Conservation (phyloP, 2,888 invertebrate genomes). For the Mesopsocus fuscifrons region DNA sequence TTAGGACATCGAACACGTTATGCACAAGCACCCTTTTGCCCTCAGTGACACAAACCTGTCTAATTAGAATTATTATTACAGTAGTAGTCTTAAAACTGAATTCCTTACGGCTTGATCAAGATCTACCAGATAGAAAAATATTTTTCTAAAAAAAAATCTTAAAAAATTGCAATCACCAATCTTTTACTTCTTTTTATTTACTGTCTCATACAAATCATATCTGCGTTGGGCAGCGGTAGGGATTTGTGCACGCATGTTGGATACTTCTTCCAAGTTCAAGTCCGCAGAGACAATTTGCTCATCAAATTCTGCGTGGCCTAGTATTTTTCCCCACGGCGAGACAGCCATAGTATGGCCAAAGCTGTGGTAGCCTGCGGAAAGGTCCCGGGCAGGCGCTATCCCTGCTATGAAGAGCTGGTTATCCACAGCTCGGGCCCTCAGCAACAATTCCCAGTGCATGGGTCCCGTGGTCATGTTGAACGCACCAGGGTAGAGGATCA, state of each 20-base stretch:
- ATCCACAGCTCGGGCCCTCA: slow-evolving; percentile 64
- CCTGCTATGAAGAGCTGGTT: slow-evolving; percentile 76
- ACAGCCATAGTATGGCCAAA: slow-evolving; percentile 76
- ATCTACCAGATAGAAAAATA: no score
- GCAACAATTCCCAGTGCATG: slow-evolving; percentile 76
- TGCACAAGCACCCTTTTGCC: no score
- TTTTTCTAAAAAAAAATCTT: no score
- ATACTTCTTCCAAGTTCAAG: slow-evolving; percentile 51
- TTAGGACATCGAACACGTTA: no score
- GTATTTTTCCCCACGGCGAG: slow-evolving; percentile 66
- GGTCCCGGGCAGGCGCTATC: slow-evolving; percentile 64
- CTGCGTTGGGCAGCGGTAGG: slow-evolving; percentile 58
- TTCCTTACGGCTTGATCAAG: no score
- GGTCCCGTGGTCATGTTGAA: slow-evolving; percentile 96
- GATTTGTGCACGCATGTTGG: slow-evolving; percentile 65
- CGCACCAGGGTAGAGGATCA: slow-evolving; percentile 83
- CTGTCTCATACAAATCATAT: slow-evolving; percentile 48
- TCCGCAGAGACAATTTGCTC: slow-evolving; percentile 55
- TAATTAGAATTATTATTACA: no score
- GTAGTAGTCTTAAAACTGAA: no score
- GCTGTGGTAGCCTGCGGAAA: slow-evolving; percentile 53
- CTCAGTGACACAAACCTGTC: no score
- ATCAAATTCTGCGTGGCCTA: slow-evolving; percentile 43
- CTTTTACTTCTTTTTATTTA: no score
- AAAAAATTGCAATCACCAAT: no score